phyloP scores from a whole-genome alignment of 2,113 vertebrate genomes.

The Enhydra lutris region DNA sequence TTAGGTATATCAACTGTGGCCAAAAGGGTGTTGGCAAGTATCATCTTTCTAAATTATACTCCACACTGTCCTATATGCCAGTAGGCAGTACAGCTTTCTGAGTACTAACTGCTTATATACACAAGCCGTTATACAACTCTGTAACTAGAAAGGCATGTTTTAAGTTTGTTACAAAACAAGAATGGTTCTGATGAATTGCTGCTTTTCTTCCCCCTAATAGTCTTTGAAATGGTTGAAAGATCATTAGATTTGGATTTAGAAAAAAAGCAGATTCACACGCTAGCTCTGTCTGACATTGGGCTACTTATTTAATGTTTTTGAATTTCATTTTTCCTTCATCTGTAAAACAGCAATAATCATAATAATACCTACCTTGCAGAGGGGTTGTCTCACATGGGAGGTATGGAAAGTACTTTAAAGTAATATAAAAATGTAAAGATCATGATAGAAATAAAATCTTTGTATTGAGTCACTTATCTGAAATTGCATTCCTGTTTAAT shows the following conservation, averaged over 20 bases:
- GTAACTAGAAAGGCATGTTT: neutral
- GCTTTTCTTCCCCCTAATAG: neutral
- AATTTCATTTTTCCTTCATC: neutral
- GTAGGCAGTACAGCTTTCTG: neutral
- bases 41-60: neutral
- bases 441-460: neutral
- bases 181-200: neutral
- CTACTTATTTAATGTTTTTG: neutral
- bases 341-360: neutral
- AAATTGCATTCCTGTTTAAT: neutral
- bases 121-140: neutral
- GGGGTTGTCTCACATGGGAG: neutral
- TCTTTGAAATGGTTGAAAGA: neutral
- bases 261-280: neutral
- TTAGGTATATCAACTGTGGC: neutral
- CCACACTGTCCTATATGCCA: neutral
- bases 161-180: neutral
- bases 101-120: neutral
- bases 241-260: neutral
- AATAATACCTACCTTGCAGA: neutral
- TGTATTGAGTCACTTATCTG: neutral
- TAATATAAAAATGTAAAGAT: neutral
- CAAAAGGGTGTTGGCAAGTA: neutral
- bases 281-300: neutral
- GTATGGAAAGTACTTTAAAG: neutral